A percentile compares a stretch with the other conserved stretches of the same genome.
These are phyloP conservation scores for Xenopus borealis DNA, from an alignment of 2,113 vertebrate species.

Conservation along the genomic window DNA sequence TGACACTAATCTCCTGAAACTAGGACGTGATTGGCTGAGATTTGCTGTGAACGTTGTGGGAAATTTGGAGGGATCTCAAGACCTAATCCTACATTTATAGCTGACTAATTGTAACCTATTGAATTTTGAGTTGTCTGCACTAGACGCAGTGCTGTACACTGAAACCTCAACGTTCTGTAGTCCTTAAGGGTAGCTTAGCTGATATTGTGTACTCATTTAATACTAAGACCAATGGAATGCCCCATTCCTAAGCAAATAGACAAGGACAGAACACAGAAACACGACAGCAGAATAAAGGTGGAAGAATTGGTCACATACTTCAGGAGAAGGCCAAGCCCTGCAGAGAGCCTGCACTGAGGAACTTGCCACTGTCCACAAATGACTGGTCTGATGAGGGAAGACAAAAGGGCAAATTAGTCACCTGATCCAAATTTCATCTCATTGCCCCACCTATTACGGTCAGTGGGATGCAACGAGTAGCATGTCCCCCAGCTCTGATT, in stretches of 20 bases:
- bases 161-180: not conserved
- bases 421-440: conserved; percentile 50
- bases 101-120: no score
- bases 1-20: no score
- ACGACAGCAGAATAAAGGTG: conserved; percentile 60
- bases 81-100: no score
- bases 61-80: no score
- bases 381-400: conserved; percentile 80
- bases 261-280: conserved; percentile 54
- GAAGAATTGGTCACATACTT: conserved; percentile 78
- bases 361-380: conserved; percentile 93
- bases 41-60: no score
- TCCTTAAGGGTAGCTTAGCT: no score
- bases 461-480: not conserved
- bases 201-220: no score
- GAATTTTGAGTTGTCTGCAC: no score
- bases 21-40: no score
- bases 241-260: conserved; percentile 34
- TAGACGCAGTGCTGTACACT: not conserved
- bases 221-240: not conserved
- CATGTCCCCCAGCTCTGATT: conserved; percentile 1
- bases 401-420: conserved; percentile 61
- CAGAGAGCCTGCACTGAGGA: conserved; percentile 85
- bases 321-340: conserved; percentile 90
- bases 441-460: not conserved